Conservation (phyloP, 2,113 vertebrate genomes). For the Notothenia coriiceps region DNA sequence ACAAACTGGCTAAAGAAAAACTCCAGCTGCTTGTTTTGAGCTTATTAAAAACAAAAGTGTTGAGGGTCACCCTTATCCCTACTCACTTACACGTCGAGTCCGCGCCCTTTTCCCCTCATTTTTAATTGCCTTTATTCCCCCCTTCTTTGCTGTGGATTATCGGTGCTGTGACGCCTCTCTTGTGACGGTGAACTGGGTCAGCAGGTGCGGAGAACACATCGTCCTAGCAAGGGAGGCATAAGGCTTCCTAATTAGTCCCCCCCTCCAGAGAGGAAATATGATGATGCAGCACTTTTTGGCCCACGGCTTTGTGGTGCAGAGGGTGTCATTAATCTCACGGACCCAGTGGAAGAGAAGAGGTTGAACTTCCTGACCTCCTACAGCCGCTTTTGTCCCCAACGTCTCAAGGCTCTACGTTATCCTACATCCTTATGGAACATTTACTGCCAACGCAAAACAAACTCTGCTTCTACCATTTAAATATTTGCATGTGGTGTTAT, state of each 20-base stretch:
- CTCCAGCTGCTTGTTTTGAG: background rate
- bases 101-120: background rate
- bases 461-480: background rate
- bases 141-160: slow-evolving; percentile 18
- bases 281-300: slow-evolving; percentile 59
- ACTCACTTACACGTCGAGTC: background rate
- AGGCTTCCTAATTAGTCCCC: slow-evolving; percentile 71
- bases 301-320: slow-evolving; percentile 62
- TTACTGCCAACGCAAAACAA: background rate
- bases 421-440: background rate
- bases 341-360: slow-evolving; percentile 52
- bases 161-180: background rate
- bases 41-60: slow-evolving; percentile 44
- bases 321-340: slow-evolving; percentile 73
- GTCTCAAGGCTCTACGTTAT: slow-evolving; percentile 33
- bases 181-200: slow-evolving; percentile 73
- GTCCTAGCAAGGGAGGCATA: slow-evolving; percentile 59
- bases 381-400: slow-evolving; percentile 43
- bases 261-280: slow-evolving; percentile 58
- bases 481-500: background rate
- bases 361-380: slow-evolving; percentile 48
- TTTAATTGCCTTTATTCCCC: slow-evolving; percentile 35
- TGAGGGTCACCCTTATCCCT: background rate
- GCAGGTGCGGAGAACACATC: slow-evolving; percentile 65
- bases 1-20: background rate